phyloP scores from a whole-genome alignment of 1,140 invertebrate genomes.

The Stenopsyche tienmushanensis region DNA sequence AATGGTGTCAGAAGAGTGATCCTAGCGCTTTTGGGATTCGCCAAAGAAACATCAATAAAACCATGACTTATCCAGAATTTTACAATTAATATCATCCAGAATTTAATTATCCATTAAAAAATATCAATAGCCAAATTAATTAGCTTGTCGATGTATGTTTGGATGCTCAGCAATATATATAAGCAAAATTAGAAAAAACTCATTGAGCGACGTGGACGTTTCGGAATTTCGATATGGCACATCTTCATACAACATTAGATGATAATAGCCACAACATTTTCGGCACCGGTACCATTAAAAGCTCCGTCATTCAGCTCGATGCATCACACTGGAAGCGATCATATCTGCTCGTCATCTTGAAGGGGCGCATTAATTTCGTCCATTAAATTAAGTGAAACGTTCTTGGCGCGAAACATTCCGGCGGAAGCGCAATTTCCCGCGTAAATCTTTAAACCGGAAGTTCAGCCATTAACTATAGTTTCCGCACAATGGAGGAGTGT shows the following conservation, averaged over 20 bases:
- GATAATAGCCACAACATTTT: background rate
- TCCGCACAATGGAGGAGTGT: background rate
- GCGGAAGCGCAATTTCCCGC: constrained; percentile 20
- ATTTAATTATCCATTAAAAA: too few species aligned
- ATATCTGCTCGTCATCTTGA: background rate
- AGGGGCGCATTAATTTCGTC: constrained; percentile 6
- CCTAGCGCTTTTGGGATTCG: too few species aligned
- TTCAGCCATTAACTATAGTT: constrained; percentile 16
- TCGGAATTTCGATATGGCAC: background rate
- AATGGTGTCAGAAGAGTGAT: too few species aligned
- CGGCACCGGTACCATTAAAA: background rate
- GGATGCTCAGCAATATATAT: too few species aligned
- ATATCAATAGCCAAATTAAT: too few species aligned
- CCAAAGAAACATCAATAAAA: too few species aligned
- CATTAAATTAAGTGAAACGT: constrained; percentile 14
- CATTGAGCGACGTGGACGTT: too few species aligned
- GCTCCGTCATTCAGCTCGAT: background rate
- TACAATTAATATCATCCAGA: too few species aligned
- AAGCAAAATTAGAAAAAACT: too few species aligned
- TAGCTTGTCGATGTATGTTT: too few species aligned
- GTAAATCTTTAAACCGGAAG: constrained; percentile 22
- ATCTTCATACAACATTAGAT: background rate
- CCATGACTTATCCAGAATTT: too few species aligned
- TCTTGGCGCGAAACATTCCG: constrained; percentile 6
- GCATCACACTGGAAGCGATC: background rate